A percentile compares a stretch with the other conserved stretches of the same genome.
Evolutionary conservation across 1,140 invertebrate genomes (phyloP).

Genomic region (Alviniconcha marisindica): DNA sequence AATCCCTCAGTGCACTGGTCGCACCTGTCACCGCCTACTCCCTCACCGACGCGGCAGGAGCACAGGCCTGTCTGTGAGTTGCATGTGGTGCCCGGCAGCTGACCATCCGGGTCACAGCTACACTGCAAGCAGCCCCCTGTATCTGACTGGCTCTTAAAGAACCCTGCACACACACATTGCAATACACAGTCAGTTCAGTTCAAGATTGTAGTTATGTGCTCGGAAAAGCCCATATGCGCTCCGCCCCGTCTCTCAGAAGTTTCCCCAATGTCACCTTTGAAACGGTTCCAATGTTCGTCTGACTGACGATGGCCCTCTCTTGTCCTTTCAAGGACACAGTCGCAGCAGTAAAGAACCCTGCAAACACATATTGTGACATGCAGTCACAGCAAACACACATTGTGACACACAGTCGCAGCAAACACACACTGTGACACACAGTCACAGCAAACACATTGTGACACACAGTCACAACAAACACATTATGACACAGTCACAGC

Average conservation of each 20-base stretch:
- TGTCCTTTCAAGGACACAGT: too few relatives aligned
- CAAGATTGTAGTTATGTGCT: too few relatives aligned
- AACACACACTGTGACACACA: neutral
- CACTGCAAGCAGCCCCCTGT: constrained; percentile 80
- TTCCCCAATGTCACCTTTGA: too few relatives aligned
- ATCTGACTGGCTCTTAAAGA: constrained; percentile 81
- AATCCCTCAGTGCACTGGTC: constrained; percentile 63
- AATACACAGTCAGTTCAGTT: too few relatives aligned
- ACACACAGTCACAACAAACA: constrained; percentile 9
- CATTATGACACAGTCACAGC: neutral
- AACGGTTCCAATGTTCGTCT: too few relatives aligned
- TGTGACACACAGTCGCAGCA: neutral
- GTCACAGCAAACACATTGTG: neutral
- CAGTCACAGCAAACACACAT: neutral
- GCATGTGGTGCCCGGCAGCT: constrained; percentile 81
- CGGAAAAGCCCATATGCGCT: too few relatives aligned
- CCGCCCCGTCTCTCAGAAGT: too few relatives aligned
- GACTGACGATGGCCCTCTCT: too few relatives aligned
- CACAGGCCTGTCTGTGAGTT: constrained; percentile 94
- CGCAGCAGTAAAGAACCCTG: constrained; percentile 6
- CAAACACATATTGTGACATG: neutral
- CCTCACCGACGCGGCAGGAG: constrained; percentile 79
- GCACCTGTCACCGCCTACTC: constrained; percentile 70
- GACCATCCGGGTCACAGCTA: constrained; percentile 90
- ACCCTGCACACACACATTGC: too few relatives aligned